Base-by-base conservation (phyloP, 2,797 vertebrate species). In the Oreonectes daqikongensis region DNA sequence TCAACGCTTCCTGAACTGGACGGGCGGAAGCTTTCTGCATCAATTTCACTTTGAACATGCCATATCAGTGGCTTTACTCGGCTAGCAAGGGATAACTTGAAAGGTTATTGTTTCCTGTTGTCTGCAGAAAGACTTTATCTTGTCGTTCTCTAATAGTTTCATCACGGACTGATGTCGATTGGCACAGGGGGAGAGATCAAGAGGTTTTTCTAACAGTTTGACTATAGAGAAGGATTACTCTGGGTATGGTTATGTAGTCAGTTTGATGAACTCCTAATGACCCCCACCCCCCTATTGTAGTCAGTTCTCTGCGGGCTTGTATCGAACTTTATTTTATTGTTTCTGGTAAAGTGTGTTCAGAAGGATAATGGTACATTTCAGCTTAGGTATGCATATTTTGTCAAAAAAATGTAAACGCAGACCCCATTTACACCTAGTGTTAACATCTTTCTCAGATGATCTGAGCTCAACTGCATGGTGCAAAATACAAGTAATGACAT, bases 41-140 rank as follows among this genome's bases (percentile, higher is more conserved):
- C 90, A 83, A 88, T 89, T 92, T 90, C 91, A 86, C 90, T 91
- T 93, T 93, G 89, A 93, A 90, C 91, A 89, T 70, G 84, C 88
- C 88, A 85, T 90, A 90, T 91, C 89, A 85, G 87, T 87, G 84
- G 78, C 69, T 79, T 89, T 88, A 89, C 87, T 88, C 64, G 72
- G 90, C 87, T 87, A 87, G 89, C 88, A 79, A 80, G 78, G 72
- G 69, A 80, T 42, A 87, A 89, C 86, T 87, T 88, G 85, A 88
- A 91, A 89, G 89, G 89, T 90, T 91, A 90, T 91, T 87, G 88
- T 90, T 93, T 93, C 88, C 90, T 89, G 90, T 91, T 91, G 89
- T 92, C 89, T 91, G 90, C 86, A 74, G 83, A 86, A 88, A 72
- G 84, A 88, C 86, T 89, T 87, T 84, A 87, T 88, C 84, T 71